Base-by-base conservation (phyloP, 1,140 invertebrate species). In the Monochamus saltuarius region DNA sequence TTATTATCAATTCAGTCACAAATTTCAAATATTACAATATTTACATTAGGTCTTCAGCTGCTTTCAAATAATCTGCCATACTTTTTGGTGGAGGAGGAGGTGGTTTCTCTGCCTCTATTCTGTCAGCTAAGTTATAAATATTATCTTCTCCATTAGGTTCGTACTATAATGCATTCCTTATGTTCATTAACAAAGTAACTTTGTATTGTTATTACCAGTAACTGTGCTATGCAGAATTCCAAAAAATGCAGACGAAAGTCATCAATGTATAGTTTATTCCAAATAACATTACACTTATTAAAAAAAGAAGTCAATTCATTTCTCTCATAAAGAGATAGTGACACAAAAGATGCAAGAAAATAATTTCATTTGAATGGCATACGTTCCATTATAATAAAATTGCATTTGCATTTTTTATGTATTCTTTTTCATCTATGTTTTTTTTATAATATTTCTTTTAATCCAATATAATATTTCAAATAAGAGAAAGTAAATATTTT, bases 141-240 rank as follows among this genome's bases (percentile, higher is more conserved):
- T 80, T 75, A 34, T 69, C 57, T 52, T 80, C 67, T n/a, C 62
- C 50, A 38, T 74, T 57, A 59, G 74, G 70, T 68, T 79, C 75
- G 51, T 73, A 56, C 78, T 79, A 71, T 14, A 63, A 64, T 8
- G 39, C 19, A 4, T 14, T 38, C 39, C 11, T 34, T 39, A 39
- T 1, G n/a, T 8, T 11, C 13, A 1, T 34, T 34, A 50, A 50
- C 16, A 47, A 47, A 40, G 2, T n/a, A 40, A 40, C 8, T n/a
- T n/a, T n/a, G n/a, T 3, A 40, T 40, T 40, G 8, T 1, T 43
- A 43, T 4, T 16, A 13, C 14, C 6, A 16, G n/a, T n/a, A 43
- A 14, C 17, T 0, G 13, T 43, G 3, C 4, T 9, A 13, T 9
- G 3, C 42, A 2, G 42, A 14, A 43, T n/a, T n/a, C n/a, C 0